Evolutionary conservation across 1,140 invertebrate genomes (phyloP).

Genomic region (Cotesia glomerata): DNA sequence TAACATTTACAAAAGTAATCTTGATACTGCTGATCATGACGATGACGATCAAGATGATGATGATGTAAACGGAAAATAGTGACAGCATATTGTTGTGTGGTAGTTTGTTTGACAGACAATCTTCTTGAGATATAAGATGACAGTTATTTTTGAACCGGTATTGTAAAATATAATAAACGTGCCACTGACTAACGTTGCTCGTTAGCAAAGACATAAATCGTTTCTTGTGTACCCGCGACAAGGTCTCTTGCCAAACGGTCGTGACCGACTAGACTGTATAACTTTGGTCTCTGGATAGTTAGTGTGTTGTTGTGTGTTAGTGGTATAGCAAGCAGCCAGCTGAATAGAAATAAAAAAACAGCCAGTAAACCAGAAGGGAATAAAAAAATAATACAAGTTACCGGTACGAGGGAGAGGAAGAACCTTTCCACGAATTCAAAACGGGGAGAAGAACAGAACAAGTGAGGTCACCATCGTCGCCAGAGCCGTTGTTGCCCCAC

Average conservation of each 20-base stretch:
- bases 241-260: conserved; percentile 29
- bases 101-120: conserved; percentile 1
- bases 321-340: no score
- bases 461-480: conserved; percentile 29
- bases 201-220: conserved; percentile 38
- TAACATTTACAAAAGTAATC: no score
- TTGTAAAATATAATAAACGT: conserved; percentile 10
- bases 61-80: no score
- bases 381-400: conserved; percentile 4
- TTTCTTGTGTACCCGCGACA: conserved; percentile 27
- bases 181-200: conserved; percentile 30
- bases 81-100: no score
- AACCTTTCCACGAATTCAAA: conserved; percentile 35
- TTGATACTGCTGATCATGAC: no score
- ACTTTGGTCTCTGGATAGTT: not conserved
- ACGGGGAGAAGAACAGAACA: conserved; percentile 27
- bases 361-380: not conserved
- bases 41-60: no score
- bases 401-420: not conserved
- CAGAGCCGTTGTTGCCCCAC: conserved; percentile 19
- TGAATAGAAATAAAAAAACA: no score
- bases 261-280: conserved; percentile 12
- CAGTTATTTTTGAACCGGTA: conserved; percentile 10
- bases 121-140: conserved; percentile 11
- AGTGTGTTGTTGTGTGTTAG: no score